Conservation (phyloP, 2,113 vertebrate species). For the Strix aluco region DNA sequence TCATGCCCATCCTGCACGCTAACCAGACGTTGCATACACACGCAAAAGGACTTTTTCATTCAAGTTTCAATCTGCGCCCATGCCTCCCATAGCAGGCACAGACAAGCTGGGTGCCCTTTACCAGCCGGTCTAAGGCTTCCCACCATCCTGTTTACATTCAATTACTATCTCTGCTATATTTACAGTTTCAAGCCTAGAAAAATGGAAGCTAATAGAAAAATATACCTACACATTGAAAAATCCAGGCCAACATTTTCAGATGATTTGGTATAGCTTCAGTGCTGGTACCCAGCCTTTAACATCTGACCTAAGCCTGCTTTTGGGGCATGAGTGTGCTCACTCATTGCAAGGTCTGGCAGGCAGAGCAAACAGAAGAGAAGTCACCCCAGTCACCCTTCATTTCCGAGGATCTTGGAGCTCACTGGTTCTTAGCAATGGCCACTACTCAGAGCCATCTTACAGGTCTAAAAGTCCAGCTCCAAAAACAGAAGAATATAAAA, state of each 20-base stretch:
- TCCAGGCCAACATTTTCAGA: not conserved
- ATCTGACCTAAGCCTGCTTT: not conserved
- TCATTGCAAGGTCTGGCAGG: not conserved
- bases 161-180: not conserved
- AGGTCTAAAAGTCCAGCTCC: not conserved
- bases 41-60: not conserved
- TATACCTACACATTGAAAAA: not conserved
- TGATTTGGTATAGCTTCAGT: not conserved
- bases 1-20: not conserved
- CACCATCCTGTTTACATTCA: not conserved
- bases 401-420: not conserved
- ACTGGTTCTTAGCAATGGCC: not conserved
- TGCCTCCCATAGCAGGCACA: not conserved
- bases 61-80: not conserved
- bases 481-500: conserved; percentile 14
- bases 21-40: rapidly evolving
- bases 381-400: not conserved
- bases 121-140: not conserved
- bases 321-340: not conserved
- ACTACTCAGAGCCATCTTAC: not conserved
- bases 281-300: not conserved
- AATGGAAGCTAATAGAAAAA: not conserved
- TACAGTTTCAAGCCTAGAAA: not conserved
- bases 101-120: not conserved
- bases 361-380: not conserved